Evolutionary conservation across 2,797 vertebrate genomes (phyloP).

Genomic region (Gymnothorax reevesii): DNA sequence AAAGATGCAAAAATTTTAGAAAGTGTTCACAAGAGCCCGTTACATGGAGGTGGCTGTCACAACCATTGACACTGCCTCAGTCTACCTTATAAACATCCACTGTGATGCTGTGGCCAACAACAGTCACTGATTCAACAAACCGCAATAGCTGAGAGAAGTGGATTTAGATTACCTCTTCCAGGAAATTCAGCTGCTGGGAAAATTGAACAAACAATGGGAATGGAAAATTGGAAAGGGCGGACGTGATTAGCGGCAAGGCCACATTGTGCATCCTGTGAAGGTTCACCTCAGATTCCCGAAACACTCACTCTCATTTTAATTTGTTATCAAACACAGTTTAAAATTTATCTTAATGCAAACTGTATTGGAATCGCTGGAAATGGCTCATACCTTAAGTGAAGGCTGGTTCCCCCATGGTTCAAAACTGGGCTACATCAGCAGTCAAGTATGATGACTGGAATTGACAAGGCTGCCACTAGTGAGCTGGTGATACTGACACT

Average conservation of each 20-base stretch:
- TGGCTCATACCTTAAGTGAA: background rate
- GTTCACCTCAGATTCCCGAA: background rate
- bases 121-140: background rate
- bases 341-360: background rate
- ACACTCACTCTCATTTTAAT: background rate
- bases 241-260: background rate
- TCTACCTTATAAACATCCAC: conserved; percentile 2
- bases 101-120: background rate
- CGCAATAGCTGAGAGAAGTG: background rate
- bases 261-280: background rate
- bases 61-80: background rate
- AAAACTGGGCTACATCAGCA: background rate
- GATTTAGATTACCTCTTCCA: background rate
- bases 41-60: background rate
- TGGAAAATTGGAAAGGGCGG: conserved; percentile 8
- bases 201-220: background rate
- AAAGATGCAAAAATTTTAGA: background rate
- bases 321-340: background rate
- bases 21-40: background rate
- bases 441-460: background rate
- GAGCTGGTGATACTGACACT: background rate
- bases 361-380: background rate
- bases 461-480: background rate
- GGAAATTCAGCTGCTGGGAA: background rate
- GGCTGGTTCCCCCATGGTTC: background rate